Conservation (phyloP, 2,113 vertebrate species). For the Plecturocebus donacophilus region DNA sequence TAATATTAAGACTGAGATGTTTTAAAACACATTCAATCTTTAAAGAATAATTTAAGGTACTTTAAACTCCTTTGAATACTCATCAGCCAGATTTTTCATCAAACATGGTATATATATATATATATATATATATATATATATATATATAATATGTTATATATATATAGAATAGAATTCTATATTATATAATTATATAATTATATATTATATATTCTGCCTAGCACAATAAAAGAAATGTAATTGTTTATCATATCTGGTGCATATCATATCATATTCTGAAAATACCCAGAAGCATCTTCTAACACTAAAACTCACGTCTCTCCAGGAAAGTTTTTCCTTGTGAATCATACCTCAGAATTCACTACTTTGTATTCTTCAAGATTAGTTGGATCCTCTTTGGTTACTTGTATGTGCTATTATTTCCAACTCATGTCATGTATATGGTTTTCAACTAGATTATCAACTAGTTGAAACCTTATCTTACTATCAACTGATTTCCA, state of each 20-base stretch:
- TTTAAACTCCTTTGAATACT: not conserved
- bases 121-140: not conserved
- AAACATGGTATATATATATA: not conserved
- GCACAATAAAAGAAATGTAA: not conserved
- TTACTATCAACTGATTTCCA: not conserved
- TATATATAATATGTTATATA: too few species aligned
- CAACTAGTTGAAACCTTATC: too few species aligned
- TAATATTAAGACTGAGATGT: not conserved
- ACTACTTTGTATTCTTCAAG: not conserved
- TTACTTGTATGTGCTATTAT: not conserved
- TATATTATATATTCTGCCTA: not conserved
- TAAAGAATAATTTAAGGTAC: constrained; percentile 2
- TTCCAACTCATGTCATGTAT: not conserved
- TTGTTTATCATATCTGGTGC: not conserved
- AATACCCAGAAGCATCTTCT: not conserved
- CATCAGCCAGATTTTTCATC: not conserved
- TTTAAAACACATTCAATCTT: not conserved
- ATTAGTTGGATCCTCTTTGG: not conserved
- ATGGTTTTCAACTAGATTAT: not conserved
- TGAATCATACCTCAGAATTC: not conserved
- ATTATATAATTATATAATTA: too few species aligned
- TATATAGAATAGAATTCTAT: too few species aligned
- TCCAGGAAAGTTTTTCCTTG: not conserved
- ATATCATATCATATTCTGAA: not conserved
- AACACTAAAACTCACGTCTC: not conserved